A percentile compares a stretch with the other conserved stretches of the same genome.
These are phyloP conservation scores for Sarcophaga variegata DNA, from an alignment of 2,888 invertebrate genomes.

Conservation along the genomic window DNA sequence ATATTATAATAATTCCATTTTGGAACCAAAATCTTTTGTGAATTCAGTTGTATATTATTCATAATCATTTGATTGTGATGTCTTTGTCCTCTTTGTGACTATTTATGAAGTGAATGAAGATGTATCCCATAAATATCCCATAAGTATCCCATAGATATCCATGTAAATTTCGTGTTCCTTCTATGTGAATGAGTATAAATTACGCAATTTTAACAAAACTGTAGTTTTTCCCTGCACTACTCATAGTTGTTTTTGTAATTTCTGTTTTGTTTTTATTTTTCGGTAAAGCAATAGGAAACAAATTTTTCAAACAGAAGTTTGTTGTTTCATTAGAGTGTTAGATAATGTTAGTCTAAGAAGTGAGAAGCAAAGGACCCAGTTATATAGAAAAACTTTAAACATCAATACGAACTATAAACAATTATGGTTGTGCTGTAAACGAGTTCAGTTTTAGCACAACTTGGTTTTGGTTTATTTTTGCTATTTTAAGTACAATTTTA, in stretches of 20 bases:
- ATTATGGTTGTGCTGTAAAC: neutral
- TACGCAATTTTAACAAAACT: constrained; percentile 57
- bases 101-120: no score
- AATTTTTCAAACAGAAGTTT: constrained; percentile 23
- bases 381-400: constrained; percentile 18
- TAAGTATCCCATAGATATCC: neutral
- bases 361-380: neutral
- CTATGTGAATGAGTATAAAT: constrained; percentile 53
- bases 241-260: constrained; percentile 31
- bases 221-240: neutral
- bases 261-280: constrained; percentile 9
- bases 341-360: neutral
- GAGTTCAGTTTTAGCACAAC: constrained; percentile 55
- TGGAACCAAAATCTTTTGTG: no score
- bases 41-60: no score
- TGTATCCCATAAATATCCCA: neutral
- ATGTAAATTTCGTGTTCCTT: constrained; percentile 38
- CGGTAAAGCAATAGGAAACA: constrained; percentile 25
- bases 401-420: constrained; percentile 28
- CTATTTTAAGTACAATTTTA: constrained; percentile 22
- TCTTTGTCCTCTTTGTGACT: no score
- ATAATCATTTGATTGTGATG: no score
- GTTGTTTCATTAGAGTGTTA: constrained; percentile 35
- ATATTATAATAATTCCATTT: no score
- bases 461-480: neutral